Base-by-base conservation (phyloP, 2,113 vertebrate species). In the Gambusia affinis region DNA sequence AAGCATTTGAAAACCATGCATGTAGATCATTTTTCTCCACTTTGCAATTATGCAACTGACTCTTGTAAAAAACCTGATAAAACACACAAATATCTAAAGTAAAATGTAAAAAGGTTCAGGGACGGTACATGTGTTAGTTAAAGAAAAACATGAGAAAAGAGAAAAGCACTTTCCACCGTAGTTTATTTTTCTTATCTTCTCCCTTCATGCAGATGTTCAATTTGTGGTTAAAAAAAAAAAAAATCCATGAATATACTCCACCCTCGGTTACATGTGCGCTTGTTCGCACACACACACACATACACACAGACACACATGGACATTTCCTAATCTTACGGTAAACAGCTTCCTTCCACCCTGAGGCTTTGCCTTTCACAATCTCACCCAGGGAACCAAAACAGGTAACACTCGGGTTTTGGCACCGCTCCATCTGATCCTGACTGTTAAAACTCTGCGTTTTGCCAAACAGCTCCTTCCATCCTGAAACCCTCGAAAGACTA, bases 371-470 rank as follows among this genome's bases (percentile, higher is more conserved):
- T 86, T 88, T 86, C 83, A 83, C 80, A 78, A 81, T 85, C 74
- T 76, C 80, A 85, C 82, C 68, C 80, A 83, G 74, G 47, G 80
- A 90, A 68, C 74, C 27, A n/a, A 64, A 79, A 82, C 91, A 92
- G 90, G 92, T 93, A 93, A 88, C 85, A 70, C 72, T 75, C 60
- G 31, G 24, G 73, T 84, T 88, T 82, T 94, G 92, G 92, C 91
- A 24, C 35, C n/a, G n/a, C 8, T 83, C 89, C 92, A 91, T 71
- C 28, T 67, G 76, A 88, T 81, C 82, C 81, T 39, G 73, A 74
- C 85, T 84, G 82, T 84, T 86, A 39, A 75, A 80, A 84, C 62
- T 1, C 1, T 75, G 78, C 64, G 47, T 72, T 79, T 63, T 93
- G 91, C 90, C 92, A 88, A 90, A 64, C 70, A 37, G 79, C 79